Conservation (phyloP, 2,797 vertebrate species). For the Oreortyx pictus region DNA sequence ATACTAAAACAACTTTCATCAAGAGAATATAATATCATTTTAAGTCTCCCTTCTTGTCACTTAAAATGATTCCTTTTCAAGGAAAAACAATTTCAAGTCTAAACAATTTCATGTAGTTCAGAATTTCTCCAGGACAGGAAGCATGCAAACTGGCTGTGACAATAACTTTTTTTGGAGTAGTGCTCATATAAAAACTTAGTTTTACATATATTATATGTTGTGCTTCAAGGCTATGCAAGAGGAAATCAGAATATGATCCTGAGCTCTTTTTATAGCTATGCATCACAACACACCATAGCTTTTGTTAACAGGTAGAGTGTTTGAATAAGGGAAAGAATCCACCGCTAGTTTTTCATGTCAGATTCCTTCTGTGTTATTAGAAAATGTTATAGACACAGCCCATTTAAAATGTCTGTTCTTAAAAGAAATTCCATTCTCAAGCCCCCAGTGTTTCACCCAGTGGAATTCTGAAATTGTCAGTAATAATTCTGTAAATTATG, state of each 20-base stretch:
- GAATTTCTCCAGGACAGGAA: not conserved
- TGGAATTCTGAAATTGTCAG: conserved; percentile 63
- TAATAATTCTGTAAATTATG: conserved; percentile 78
- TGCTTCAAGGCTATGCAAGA: not conserved
- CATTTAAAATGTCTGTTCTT: conserved; percentile 27
- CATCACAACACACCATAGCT: not conserved
- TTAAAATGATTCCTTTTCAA: not conserved
- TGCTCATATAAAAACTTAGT: not conserved
- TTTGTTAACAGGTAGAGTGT: not conserved
- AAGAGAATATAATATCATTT: not conserved
- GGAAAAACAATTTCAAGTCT: not conserved
- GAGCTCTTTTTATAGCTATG: not conserved
- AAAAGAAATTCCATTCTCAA: conserved; percentile 47
- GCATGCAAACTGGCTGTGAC: not conserved
- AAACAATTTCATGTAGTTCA: not conserved
- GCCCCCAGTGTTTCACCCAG: conserved; percentile 26
- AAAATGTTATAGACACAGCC: not conserved
- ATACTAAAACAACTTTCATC: not conserved
- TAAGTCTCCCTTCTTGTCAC: not conserved
- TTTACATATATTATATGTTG: not conserved
- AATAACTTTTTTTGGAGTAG: not conserved
- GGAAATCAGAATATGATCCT: conserved; percentile 14
- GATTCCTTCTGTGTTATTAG: conserved; percentile 14
- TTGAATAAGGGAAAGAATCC: not conserved
- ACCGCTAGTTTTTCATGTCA: not conserved